Conservation (phyloP, 2,113 vertebrate genomes). For the Isurus oxyrinchus region DNA sequence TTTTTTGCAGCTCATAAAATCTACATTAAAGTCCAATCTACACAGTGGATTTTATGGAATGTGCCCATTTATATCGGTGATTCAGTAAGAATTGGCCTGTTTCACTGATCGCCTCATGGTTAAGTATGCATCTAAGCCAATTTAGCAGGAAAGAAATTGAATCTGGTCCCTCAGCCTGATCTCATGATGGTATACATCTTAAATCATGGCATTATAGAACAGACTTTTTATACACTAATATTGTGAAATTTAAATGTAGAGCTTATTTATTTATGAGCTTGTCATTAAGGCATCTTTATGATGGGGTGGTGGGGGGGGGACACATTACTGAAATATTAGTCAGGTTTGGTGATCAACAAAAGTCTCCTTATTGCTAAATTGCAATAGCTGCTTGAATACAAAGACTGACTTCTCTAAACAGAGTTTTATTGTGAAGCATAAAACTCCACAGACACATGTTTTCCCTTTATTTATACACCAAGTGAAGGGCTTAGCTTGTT, state of each 20-base stretch:
- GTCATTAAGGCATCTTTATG: neutral
- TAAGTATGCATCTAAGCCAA: neutral
- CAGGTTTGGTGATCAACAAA: neutral
- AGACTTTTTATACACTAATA: neutral
- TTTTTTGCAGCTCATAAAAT: constrained; percentile 29
- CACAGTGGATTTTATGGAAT: neutral
- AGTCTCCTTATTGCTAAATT: neutral
- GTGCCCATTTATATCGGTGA: neutral
- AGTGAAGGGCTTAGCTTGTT: too few relatives aligned
- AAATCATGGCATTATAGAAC: neutral
- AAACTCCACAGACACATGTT: too few relatives aligned
- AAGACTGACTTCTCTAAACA: too few relatives aligned
- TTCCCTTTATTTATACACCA: too few relatives aligned
- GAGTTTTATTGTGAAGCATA: too few relatives aligned
- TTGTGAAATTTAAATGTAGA: neutral
- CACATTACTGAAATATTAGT: neutral
- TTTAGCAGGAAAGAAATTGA: neutral
- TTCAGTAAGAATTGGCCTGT: neutral
- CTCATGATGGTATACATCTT: neutral
- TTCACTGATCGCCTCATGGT: neutral
- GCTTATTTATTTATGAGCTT: neutral
- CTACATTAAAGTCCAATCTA: neutral
- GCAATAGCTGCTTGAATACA: too few relatives aligned
- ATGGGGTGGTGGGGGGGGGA: neutral
- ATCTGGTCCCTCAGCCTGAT: neutral